phyloP scores from a whole-genome alignment of 37 sponge, comb jelly and placozoan species.

The Oscarella lobularis region DNA sequence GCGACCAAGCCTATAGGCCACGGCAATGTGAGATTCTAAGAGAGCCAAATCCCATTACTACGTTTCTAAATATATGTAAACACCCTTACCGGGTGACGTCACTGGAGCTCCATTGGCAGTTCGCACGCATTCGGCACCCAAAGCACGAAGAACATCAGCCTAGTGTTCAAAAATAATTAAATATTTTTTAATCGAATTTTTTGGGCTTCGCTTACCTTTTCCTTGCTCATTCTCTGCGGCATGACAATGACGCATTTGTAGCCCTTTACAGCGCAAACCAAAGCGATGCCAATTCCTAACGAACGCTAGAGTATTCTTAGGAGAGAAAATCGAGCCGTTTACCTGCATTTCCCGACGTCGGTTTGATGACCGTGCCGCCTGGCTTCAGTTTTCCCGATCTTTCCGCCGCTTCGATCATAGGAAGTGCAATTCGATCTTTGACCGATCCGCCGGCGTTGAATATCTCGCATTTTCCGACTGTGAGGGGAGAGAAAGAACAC shows the following conservation, averaged over 20 bases:
- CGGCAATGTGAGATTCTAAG: conserved; percentile 91
- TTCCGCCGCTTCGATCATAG: conserved; percentile 92
- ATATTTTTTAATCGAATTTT: background rate
- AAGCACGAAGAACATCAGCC: conserved; percentile 66
- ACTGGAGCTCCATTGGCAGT: conserved; percentile 75
- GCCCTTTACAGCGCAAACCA: conserved; percentile 86
- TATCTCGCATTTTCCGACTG: conserved; percentile 96
- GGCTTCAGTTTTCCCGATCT: conserved; percentile 62
- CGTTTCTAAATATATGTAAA: background rate
- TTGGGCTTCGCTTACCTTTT: conserved; percentile 71
- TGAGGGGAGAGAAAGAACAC: no score
- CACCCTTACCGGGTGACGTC: conserved; percentile 55
- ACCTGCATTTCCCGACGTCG: conserved; percentile 98
- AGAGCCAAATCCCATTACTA: background rate
- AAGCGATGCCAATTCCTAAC: conserved; percentile 85
- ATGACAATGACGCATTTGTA: conserved; percentile 88
- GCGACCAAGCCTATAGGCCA: conserved; percentile 67
- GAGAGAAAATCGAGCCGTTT: no score
- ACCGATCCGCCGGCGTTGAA: conserved; percentile 97
- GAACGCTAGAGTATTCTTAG: no score
- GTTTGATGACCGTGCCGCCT: conserved; percentile 92
- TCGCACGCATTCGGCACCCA: conserved; percentile 90
- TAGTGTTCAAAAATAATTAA: conserved; percentile 5
- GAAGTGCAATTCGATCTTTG: conserved; percentile 86
- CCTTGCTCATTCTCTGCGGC: conserved; percentile 98